Evolutionary conservation across 2,797 vertebrate species (phyloP).

Genomic region (Brachymystax lenok): DNA sequence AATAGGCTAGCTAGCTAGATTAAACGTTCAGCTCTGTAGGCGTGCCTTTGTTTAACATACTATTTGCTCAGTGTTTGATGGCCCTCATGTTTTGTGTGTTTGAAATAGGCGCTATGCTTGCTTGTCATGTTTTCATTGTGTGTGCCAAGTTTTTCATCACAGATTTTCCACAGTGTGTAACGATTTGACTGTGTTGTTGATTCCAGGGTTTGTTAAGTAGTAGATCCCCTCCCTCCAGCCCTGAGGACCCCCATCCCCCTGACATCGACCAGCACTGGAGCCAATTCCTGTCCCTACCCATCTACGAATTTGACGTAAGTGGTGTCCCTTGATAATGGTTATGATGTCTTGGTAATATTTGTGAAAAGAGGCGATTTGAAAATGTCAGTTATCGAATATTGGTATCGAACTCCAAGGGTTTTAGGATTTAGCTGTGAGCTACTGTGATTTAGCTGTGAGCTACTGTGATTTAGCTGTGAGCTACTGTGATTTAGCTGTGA

Average conservation of each 20-base stretch:
- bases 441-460: too few species aligned
- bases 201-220: slow-evolving; percentile 66
- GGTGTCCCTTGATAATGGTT: neutral
- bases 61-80: too few species aligned
- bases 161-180: neutral
- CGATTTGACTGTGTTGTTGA: neutral
- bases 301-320: slow-evolving; percentile 71
- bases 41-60: too few species aligned
- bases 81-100: too few species aligned
- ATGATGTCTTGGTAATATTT: slow-evolving; percentile 1
- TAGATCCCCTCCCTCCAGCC: slow-evolving; percentile 42
- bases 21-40: too few species aligned
- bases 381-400: neutral
- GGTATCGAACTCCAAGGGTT: neutral
- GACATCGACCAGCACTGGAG: slow-evolving; percentile 71
- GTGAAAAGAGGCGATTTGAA: neutral
- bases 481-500: too few species aligned
- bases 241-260: slow-evolving; percentile 56
- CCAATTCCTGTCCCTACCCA: slow-evolving; percentile 67
- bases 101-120: too few species aligned
- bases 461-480: too few species aligned
- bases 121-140: too few species aligned
- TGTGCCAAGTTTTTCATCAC: too few species aligned
- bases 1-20: neutral
- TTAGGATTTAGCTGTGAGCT: too few species aligned